Evolutionary conservation across 2,888 invertebrate genomes (phyloP), one percentile per base, ranked within the genome.

Genomic region (Pseudococcus longispinus): DNA sequence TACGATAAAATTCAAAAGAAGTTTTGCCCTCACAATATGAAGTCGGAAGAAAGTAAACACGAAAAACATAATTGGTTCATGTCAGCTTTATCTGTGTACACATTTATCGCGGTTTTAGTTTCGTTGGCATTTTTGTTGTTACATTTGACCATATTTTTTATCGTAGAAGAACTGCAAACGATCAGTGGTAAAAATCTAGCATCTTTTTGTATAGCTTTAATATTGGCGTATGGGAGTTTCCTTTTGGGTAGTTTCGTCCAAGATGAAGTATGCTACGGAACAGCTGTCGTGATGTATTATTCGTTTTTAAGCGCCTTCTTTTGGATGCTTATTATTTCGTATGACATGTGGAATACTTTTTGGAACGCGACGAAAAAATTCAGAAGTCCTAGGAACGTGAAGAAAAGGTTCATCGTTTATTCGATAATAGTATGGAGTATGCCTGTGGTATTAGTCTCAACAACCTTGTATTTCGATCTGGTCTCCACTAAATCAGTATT

Each of bases 311-410:
- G 92, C 0, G 91, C 92, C 1, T 93, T 93, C 89, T 91, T 91
- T 88, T 93, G 93, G 93, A 92, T 92, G 91, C 91, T 92, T 70
- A 91, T 92, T 3, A 91, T 93, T 90, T 91, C 92, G 0, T 91
- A 91, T 89, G 93, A 92, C 88, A 91, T 91, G 18, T 91, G 90
- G 90, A 90, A 90, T 89, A 92, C 91, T 18, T 90, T 91, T 37
- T 90, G 90, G 46, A 89, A 91, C 88, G 92, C 92, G 1, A 92
- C 92, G 0, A 90, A 90, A 32, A 91, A 92, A 88, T 89, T 92
- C 6, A 88, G 91, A 83, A 89, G 90, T 18, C 91, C 91, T 5
- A 90, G 90, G 89, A 90, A 90, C 84, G 89, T 89, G 89, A 88
- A 89, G 18, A 90, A 91, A 87, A 77, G 37, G 4, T 92, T 91